phyloP scores from a whole-genome alignment of 2,797 vertebrate species.

The Betta splendens region DNA sequence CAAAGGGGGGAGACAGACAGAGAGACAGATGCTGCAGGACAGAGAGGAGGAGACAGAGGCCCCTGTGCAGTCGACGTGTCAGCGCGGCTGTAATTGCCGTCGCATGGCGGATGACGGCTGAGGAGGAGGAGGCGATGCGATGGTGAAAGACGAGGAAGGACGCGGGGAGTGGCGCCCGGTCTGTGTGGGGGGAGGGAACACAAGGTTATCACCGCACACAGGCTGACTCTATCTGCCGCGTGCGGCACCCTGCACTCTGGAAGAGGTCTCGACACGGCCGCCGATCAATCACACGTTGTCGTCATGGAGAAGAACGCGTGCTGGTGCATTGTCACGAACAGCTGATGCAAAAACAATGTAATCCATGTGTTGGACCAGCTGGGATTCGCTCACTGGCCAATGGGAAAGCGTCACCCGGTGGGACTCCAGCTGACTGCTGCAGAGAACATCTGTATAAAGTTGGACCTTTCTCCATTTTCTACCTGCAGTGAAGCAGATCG shows the following conservation, averaged over 20 bases:
- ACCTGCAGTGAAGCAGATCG: too few relatives aligned
- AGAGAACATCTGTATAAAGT: too few relatives aligned
- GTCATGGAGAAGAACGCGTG: not conserved
- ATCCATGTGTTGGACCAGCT: not conserved
- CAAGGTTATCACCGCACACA: slow-evolving; percentile 17
- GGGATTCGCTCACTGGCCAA: not conserved
- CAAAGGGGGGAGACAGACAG: slow-evolving; percentile 22
- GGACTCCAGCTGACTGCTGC: too few relatives aligned
- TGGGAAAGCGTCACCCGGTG: too few relatives aligned
- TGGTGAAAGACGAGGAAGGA: slow-evolving; percentile 50
- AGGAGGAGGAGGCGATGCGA: slow-evolving; percentile 34
- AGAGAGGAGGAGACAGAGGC: slow-evolving; percentile 26
- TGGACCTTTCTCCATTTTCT: too few relatives aligned
- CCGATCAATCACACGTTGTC: not conserved
- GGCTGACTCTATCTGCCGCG: not conserved
- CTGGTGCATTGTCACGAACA: not conserved
- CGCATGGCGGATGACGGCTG: slow-evolving; percentile 38
- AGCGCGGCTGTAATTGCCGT: slow-evolving; percentile 62
- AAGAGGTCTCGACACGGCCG: not conserved
- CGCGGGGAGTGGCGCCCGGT: slow-evolving; percentile 40
- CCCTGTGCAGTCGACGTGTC: slow-evolving; percentile 42
- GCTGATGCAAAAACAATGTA: not conserved
- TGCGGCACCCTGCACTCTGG: not conserved
- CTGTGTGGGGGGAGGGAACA: slow-evolving; percentile 31
- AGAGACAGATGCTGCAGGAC: slow-evolving; percentile 57